Conservation (phyloP, 2,113 vertebrate genomes). For the Varanus komodoensis region DNA sequence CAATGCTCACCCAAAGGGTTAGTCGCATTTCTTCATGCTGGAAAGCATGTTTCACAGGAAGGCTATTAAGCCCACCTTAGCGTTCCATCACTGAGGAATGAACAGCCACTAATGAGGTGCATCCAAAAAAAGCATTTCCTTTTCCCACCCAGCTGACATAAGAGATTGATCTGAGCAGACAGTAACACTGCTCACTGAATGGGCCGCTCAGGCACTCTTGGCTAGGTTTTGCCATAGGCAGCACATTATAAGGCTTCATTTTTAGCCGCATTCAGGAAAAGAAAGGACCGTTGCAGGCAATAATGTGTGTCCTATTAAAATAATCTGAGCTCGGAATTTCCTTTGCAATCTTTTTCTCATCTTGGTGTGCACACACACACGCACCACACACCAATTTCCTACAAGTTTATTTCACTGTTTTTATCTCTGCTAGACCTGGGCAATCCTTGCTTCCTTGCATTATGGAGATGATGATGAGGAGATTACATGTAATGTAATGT, state of each 20-base stretch:
- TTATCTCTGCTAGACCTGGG: neutral
- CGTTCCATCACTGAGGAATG: neutral
- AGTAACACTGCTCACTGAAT: neutral
- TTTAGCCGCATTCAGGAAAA: neutral
- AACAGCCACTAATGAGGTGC: constrained; percentile 4
- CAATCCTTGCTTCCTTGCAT: neutral
- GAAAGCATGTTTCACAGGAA: neutral
- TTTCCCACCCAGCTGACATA: neutral
- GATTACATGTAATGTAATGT: too few species aligned
- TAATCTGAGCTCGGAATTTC: neutral
- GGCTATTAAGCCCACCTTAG: too few species aligned
- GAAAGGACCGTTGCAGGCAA: neutral
- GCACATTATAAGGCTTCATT: neutral
- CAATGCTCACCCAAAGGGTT: neutral
- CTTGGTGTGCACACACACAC: too few species aligned
- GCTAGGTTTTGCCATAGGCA: neutral
- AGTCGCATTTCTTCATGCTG: neutral
- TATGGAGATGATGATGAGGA: too few species aligned
- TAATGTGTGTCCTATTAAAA: neutral
- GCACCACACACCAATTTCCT: neutral
- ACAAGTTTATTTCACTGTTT: neutral
- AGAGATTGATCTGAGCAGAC: neutral
- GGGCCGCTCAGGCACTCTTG: neutral
- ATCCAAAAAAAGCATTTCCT: neutral
- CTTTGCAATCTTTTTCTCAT: neutral